These are phyloP conservation scores for Apodemia hepburni DNA, from an alignment of 2,888 invertebrate genomes.

Conservation along the genomic window DNA sequence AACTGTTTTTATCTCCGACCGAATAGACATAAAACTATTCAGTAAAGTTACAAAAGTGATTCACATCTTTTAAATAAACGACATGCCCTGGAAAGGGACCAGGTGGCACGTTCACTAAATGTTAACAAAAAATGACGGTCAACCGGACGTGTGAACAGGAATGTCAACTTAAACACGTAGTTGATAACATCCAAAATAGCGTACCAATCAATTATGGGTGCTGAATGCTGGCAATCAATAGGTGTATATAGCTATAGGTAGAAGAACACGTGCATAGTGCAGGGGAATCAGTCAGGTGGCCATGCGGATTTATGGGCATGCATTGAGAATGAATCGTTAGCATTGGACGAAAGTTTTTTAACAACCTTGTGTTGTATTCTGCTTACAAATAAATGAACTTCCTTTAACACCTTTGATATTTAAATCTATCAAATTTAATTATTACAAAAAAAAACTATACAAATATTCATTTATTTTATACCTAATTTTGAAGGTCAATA, in stretches of 20 bases:
- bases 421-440: too few species aligned
- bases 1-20: conserved; percentile 23
- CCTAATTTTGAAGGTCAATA: too few species aligned
- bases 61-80: conserved; percentile 61
- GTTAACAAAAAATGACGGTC: conserved; percentile 55
- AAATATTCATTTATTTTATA: too few species aligned
- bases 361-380: background rate
- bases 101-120: conserved; percentile 68
- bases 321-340: conserved; percentile 47
- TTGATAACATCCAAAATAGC: conserved; percentile 47
- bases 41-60: conserved; percentile 50
- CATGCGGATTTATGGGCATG: conserved; percentile 40
- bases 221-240: conserved; percentile 50
- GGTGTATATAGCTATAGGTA: conserved; percentile 60
- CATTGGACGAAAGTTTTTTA: conserved; percentile 31
- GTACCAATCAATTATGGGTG: conserved; percentile 38
- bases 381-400: too few species aligned
- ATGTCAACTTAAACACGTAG: conserved; percentile 42
- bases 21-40: conserved; percentile 42
- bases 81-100: conserved; percentile 65
- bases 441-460: too few species aligned
- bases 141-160: conserved; percentile 40
- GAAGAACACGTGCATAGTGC: conserved; percentile 67
- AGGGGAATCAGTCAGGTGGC: conserved; percentile 66
- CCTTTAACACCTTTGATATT: too few species aligned